Evolutionary conservation across 2,113 vertebrate genomes (phyloP).

Genomic region (Scytalopus superciliaris): DNA sequence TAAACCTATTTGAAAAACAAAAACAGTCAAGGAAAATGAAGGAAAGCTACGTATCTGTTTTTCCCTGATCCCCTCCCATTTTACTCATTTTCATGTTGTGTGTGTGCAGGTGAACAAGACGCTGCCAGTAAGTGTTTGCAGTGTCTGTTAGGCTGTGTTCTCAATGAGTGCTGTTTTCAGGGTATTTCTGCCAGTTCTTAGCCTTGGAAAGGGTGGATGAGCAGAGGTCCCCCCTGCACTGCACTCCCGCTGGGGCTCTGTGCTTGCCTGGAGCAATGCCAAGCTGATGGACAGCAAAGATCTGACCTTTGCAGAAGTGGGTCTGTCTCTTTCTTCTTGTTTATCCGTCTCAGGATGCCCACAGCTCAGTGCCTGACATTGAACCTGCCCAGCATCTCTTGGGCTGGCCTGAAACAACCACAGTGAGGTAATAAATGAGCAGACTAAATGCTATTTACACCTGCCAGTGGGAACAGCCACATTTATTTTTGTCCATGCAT

Average conservation of each 20-base stretch:
- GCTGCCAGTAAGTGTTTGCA: not conserved
- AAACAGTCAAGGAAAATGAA: not conserved
- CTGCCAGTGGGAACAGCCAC: not conserved
- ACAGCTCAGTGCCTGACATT: not conserved
- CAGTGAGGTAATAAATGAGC: not conserved
- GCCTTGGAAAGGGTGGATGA: not conserved
- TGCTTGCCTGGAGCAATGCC: not conserved
- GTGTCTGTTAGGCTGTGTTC: not conserved
- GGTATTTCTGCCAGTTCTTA: not conserved
- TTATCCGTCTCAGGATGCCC: not conserved
- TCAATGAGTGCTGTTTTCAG: not conserved
- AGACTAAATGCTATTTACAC: not conserved
- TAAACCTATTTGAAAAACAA: accelerated
- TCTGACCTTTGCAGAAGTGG: not conserved
- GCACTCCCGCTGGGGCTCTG: not conserved
- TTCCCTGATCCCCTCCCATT: not conserved
- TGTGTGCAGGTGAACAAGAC: not conserved
- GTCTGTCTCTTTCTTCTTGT: not conserved
- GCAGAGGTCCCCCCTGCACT: accelerated
- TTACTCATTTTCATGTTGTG: not conserved
- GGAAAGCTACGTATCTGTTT: not conserved
- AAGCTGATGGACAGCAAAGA: not conserved
- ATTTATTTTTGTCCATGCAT: accelerated
- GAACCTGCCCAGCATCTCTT: not conserved
- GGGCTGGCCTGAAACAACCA: not conserved